A percentile compares a stretch with the other conserved stretches of the same genome.
Evolutionary conservation across 2,797 vertebrate genomes (phyloP).

Genomic region (Tragelaphus oryx): DNA sequence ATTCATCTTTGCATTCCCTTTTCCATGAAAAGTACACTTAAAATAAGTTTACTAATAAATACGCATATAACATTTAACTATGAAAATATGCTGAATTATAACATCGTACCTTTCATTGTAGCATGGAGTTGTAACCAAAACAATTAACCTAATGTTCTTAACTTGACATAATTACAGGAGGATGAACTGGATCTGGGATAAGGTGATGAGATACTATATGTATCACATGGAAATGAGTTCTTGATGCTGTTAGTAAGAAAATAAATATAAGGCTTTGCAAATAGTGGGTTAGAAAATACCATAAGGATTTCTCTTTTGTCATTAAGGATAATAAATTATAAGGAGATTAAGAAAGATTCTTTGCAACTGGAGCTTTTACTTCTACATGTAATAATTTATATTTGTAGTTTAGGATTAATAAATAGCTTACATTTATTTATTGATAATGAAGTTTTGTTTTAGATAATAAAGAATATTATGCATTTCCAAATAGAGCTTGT

Average conservation of each 20-base stretch:
- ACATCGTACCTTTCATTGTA: background rate
- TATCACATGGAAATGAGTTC: background rate
- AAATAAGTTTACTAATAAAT: background rate
- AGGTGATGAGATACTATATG: background rate
- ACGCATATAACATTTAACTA: background rate
- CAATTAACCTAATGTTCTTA: background rate
- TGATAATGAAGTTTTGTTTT: background rate
- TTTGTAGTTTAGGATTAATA: background rate
- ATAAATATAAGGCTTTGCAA: background rate
- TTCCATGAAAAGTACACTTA: background rate
- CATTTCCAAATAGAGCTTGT: background rate
- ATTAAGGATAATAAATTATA: background rate
- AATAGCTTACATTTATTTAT: background rate
- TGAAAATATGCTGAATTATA: background rate
- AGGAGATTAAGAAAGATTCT: background rate
- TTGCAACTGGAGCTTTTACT: background rate
- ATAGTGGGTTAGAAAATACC: background rate
- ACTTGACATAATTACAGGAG: background rate
- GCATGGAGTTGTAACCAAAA: background rate
- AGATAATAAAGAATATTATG: background rate
- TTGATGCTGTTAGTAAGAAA: background rate
- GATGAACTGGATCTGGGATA: background rate
- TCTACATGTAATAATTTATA: background rate
- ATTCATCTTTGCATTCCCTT: background rate
- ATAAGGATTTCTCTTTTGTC: background rate